phyloP scores from a whole-genome alignment of 1,140 invertebrate genomes.

The Piezodorus guildinii region DNA sequence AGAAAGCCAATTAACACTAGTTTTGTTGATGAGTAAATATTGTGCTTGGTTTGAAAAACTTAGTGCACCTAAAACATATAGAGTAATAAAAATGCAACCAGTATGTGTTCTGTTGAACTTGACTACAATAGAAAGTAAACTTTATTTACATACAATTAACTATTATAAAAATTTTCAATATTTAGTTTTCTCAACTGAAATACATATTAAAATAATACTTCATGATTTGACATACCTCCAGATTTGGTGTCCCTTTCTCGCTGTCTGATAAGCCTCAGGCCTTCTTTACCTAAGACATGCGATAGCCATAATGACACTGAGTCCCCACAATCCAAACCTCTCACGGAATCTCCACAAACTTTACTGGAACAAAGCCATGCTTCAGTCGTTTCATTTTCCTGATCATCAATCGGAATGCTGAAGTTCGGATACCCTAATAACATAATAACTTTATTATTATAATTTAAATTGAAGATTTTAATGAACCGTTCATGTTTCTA shows the following conservation, averaged over 20 bases:
- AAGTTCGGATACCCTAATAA: conserved; percentile 9
- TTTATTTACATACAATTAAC: no score
- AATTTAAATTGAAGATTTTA: no score
- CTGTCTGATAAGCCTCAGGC: conserved; percentile 57
- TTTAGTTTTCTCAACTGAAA: no score
- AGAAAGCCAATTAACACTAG: conserved; percentile 58
- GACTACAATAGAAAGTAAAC: no score
- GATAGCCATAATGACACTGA: conserved; percentile 65
- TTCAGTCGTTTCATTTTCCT: background rate
- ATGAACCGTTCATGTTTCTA: no score
- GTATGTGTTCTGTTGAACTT: no score
- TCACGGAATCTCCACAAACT: conserved; percentile 72
- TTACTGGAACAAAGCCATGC: conserved; percentile 52
- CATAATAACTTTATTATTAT: background rate
- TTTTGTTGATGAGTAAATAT: conserved; percentile 66
- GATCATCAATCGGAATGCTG: background rate
- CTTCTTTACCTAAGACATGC: conserved; percentile 47
- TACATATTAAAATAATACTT: no score
- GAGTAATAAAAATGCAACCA: background rate
- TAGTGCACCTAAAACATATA: conserved; percentile 31
- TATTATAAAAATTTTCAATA: no score
- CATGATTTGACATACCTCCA: no score
- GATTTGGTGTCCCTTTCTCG: conserved; percentile 31
- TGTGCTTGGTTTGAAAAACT: conserved; percentile 81
- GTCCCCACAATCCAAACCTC: conserved; percentile 72